A percentile compares a stretch with the other conserved stretches of the same genome.
phyloP scores from a whole-genome alignment of 2,888 invertebrate species.

The Epirrhoe tristata region DNA sequence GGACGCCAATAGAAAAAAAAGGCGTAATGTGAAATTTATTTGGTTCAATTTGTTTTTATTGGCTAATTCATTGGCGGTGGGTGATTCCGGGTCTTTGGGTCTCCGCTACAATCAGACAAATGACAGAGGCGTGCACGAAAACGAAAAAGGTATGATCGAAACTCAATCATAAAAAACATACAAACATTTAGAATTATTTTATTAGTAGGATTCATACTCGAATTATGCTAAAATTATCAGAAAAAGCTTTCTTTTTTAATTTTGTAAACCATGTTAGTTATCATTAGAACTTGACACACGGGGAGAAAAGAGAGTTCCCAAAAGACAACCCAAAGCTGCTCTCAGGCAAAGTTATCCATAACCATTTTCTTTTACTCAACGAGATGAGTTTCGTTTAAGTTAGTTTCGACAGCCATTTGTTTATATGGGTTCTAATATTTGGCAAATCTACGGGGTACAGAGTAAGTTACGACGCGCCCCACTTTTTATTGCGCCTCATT shows the following conservation, averaged over 20 bases:
- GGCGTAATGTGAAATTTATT: constrained; percentile 78
- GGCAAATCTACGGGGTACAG: constrained; percentile 68
- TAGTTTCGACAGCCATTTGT: constrained; percentile 8
- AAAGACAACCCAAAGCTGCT: too few species aligned
- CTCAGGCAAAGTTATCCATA: too few species aligned
- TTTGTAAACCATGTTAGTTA: too few species aligned
- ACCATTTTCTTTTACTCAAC: too few species aligned
- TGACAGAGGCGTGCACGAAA: neutral
- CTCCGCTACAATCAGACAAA: constrained; percentile 19
- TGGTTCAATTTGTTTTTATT: constrained; percentile 82
- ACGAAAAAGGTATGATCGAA: neutral
- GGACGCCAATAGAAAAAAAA: constrained; percentile 71
- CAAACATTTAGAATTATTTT: too few species aligned
- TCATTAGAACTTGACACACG: too few species aligned
- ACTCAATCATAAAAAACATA: too few species aligned
- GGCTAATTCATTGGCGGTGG: constrained; percentile 80
- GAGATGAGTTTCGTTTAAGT: constrained; percentile 1
- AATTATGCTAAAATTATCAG: too few species aligned
- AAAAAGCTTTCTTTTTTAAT: too few species aligned
- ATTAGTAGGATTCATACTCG: too few species aligned
- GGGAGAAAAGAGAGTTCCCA: too few species aligned
- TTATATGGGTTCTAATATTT: constrained; percentile 57
- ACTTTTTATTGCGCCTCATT: constrained; percentile 69
- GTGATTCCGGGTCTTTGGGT: constrained; percentile 58
- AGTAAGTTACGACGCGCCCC: constrained; percentile 57